Conservation (phyloP, 2,888 invertebrate species). For the Macropis europaea region DNA sequence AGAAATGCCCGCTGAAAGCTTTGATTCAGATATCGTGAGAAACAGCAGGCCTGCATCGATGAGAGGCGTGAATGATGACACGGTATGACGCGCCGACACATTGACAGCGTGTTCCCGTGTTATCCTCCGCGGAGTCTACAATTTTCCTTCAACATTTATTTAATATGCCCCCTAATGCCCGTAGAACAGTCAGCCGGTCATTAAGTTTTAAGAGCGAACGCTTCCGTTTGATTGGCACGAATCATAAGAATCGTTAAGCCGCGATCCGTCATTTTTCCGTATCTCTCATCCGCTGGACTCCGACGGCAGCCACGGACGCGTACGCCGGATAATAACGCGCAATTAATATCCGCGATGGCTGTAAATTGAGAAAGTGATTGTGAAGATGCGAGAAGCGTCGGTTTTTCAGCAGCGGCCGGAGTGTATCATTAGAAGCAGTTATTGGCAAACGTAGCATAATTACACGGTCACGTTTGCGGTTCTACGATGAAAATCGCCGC, state of each 20-base stretch:
- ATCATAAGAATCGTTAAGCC: conserved; percentile 19
- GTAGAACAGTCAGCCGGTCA: background rate
- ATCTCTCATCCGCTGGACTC: background rate
- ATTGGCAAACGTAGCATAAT: conserved; percentile 30
- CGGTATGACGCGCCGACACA: background rate
- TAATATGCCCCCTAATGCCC: conserved; percentile 6
- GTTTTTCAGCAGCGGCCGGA: background rate
- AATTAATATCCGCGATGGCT: conserved; percentile 11
- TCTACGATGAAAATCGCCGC: conserved; percentile 1
- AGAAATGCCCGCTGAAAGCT: too few relatives aligned
- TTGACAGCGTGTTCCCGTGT: background rate
- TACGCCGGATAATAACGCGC: conserved; percentile 18
- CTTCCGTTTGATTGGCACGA: conserved; percentile 28
- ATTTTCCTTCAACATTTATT: conserved; percentile 11
- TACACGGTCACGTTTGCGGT: background rate
- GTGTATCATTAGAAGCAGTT: conserved; percentile 40
- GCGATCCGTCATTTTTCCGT: conserved; percentile 1
- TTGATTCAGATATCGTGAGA: conserved; percentile 1
- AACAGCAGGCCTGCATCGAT: background rate
- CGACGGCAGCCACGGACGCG: background rate
- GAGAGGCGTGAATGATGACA: background rate
- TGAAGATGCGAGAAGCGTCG: background rate
- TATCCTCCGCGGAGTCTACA: background rate
- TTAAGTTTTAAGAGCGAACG: background rate
- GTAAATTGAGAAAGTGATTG: conserved; percentile 29